Evolutionary conservation across 2,888 invertebrate species (phyloP).

Genomic region (Aromia moschata): DNA sequence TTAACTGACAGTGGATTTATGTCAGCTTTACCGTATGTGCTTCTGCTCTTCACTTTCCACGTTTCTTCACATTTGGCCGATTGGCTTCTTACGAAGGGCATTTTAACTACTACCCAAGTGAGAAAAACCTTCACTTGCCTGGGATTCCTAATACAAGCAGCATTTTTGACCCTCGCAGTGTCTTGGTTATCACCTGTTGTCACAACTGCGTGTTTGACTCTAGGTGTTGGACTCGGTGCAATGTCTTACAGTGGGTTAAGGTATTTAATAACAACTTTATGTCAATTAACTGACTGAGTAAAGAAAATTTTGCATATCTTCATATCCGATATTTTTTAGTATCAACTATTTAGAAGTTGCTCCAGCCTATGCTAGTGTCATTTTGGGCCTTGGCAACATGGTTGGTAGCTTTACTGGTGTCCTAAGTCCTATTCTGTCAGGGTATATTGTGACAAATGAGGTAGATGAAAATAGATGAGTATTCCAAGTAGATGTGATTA

Average conservation of each 20-base stretch:
- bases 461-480: no score
- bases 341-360: conserved; percentile 90
- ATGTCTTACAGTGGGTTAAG: conserved; percentile 26
- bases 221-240: conserved; percentile 39
- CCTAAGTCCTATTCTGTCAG: conserved; percentile 75
- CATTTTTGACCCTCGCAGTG: conserved; percentile 86
- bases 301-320: no score
- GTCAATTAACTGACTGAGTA: no score
- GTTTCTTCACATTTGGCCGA: conserved; percentile 86
- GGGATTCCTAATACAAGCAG: conserved; percentile 79
- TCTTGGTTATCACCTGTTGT: conserved; percentile 70
- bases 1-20: conserved; percentile 82
- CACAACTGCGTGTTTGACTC: conserved; percentile 37
- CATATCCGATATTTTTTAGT: conserved; percentile 60
- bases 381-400: conserved; percentile 93
- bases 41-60: conserved; percentile 84
- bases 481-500: no score
- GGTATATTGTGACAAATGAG: conserved; percentile 47
- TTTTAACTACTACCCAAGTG: conserved; percentile 78
- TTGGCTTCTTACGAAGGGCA: conserved; percentile 71
- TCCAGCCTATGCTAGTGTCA: conserved; percentile 88
- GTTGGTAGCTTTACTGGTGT: conserved; percentile 92
- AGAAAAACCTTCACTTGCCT: conserved; percentile 74
- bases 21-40: conserved; percentile 87
- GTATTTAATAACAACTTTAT: not conserved